phyloP scores from a whole-genome alignment of 2,113 vertebrate species.

The Hypanus sabinus region DNA sequence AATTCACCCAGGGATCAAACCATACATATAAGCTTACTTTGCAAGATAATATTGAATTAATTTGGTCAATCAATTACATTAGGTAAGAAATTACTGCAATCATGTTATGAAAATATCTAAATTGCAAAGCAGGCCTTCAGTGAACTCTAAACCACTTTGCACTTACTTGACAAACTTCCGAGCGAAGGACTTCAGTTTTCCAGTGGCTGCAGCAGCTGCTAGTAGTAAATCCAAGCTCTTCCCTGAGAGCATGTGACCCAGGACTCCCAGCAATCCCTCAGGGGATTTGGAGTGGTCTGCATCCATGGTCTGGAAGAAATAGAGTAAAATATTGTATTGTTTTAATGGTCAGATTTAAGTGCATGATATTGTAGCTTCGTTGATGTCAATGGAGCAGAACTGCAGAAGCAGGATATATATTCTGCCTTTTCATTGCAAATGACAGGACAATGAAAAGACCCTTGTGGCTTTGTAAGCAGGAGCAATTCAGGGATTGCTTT shows the following conservation, averaged over 20 bases:
- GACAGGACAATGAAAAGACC: too few relatives aligned
- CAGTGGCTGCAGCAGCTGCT: constrained; percentile 86
- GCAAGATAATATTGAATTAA: background rate
- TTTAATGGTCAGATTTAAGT: too few relatives aligned
- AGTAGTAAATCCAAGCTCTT: constrained; percentile 88
- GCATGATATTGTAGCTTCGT: too few relatives aligned
- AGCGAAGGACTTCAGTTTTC: constrained; percentile 92
- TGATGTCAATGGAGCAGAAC: too few relatives aligned
- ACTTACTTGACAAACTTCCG: constrained; percentile 94
- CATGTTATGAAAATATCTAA: background rate
- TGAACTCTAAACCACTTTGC: background rate
- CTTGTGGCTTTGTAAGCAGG: too few relatives aligned
- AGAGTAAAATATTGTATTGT: background rate
- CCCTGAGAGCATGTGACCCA: constrained; percentile 95
- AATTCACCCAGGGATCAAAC: background rate
- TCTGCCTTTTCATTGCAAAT: too few relatives aligned
- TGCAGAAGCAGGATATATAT: too few relatives aligned
- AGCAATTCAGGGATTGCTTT: background rate
- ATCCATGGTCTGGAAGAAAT: constrained; percentile 77
- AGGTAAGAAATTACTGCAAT: background rate
- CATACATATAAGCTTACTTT: background rate
- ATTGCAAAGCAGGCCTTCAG: background rate
- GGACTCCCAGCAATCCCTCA: constrained; percentile 82
- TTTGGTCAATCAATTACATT: background rate
- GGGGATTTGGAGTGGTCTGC: constrained; percentile 96